Evolutionary conservation across 2,888 invertebrate genomes (phyloP), one percentile per base, ranked within the genome.

Genomic region (Caenorhabditis wallacei): DNA sequence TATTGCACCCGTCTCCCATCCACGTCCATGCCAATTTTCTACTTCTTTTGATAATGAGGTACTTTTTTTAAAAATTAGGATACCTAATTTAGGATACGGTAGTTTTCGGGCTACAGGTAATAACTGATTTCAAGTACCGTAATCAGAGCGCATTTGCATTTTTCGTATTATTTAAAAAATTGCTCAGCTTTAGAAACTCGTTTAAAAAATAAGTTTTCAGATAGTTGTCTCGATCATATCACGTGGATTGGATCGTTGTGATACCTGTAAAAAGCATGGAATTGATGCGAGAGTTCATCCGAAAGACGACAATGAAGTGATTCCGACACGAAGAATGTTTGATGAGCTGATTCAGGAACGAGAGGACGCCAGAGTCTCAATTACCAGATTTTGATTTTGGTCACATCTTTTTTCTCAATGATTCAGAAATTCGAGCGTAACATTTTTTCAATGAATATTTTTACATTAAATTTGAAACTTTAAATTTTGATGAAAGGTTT

Each of bases 1-100:
- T 22, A 79, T 82, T 35, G 82, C 82, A 16, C 82, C 82, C 3
- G 82, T 82, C 10, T 82, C 82, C 0, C 82, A 82, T 57, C 79
- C 79, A 37, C 54, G 82, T 30, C 82, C 82, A 5, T 72, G 69
- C 22, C 22, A 48, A 30, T 82, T 68, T 30, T 57, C 63, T 0
- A 70, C 82, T 10, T 74, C 82, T 16, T 79, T 82, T 51, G 79
- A 79, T 79, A 70, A 82, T 56, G 56, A 72, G 66, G 76, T 72
- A 13, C n/a, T n/a, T n/a, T n/a, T n/a, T n/a, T n/a, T n/a, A n/a
- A n/a, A n/a, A n/a, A n/a, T n/a, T n/a, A n/a, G n/a, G n/a, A n/a
- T n/a, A n/a, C n/a, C n/a, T n/a, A n/a, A n/a, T n/a, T n/a, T n/a
- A n/a, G n/a, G n/a, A n/a, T n/a, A n/a, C n/a, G n/a, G n/a, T n/a